A percentile compares a stretch with the other conserved stretches of the same genome.
Evolutionary conservation across 2,113 vertebrate genomes (phyloP).

Genomic region (Emydocephalus ijimae): DNA sequence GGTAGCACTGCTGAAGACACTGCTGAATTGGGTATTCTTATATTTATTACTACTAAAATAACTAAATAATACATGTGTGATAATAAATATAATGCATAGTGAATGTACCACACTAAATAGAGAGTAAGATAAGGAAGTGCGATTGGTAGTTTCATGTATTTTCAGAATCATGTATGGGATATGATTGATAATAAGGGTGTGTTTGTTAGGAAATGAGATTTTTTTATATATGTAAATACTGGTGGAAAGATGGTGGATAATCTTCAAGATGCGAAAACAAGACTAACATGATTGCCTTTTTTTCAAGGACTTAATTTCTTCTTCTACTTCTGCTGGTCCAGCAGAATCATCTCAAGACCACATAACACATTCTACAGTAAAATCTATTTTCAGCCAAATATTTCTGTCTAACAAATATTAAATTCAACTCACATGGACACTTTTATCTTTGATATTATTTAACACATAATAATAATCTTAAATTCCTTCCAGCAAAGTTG

Average conservation of each 20-base stretch:
- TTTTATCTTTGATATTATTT: background rate
- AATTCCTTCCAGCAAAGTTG: background rate
- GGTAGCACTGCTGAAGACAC: background rate
- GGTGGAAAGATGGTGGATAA: background rate
- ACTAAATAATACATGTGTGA: background rate
- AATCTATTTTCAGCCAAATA: background rate
- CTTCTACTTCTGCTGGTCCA: background rate
- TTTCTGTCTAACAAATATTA: background rate
- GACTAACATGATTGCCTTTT: background rate
- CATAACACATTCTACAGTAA: background rate
- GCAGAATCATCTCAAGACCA: background rate
- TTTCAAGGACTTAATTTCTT: background rate
- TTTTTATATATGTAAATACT: background rate
- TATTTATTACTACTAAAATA: background rate
- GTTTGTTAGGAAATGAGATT: background rate
- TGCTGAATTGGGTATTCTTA: background rate
- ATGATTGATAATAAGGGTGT: background rate
- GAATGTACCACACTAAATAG: background rate
- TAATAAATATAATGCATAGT: background rate
- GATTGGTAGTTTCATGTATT: background rate
- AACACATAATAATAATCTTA: background rate
- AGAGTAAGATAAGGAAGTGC: background rate
- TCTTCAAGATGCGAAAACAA: background rate
- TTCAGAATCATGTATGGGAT: background rate
- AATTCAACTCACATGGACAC: background rate